phyloP scores from a whole-genome alignment of 64 coral and sea anemone genomes.

The Acropora tenuis region DNA sequence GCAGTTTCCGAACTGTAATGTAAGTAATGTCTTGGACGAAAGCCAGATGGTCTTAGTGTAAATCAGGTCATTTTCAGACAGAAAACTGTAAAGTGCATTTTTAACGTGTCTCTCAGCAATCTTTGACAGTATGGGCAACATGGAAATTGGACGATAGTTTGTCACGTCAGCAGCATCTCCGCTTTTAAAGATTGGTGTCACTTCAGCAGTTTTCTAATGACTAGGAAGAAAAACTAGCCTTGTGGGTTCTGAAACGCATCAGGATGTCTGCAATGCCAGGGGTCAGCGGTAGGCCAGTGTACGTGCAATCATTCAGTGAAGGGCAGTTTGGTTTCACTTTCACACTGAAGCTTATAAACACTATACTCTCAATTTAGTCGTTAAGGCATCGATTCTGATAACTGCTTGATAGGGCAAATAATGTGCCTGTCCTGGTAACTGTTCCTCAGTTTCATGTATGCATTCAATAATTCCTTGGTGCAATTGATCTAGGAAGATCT shows the following conservation, averaged over 20 bases:
- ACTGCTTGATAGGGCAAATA: conserved; percentile 65
- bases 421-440: conserved; percentile 20
- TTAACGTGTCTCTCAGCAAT: too few relatives aligned
- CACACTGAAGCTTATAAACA: conserved; percentile 25
- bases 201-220: too few relatives aligned
- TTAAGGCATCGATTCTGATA: conserved; percentile 51
- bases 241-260: conserved; percentile 71
- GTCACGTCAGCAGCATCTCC: too few relatives aligned
- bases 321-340: conserved; percentile 50
- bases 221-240: neutral
- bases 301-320: conserved; percentile 63
- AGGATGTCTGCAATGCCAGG: conserved; percentile 54
- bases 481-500: conserved; percentile 46
- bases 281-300: conserved; percentile 41
- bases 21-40: too few relatives aligned
- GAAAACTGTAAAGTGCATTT: too few relatives aligned
- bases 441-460: conserved; percentile 53
- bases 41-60: too few relatives aligned
- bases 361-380: conserved; percentile 59
- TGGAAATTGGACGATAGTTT: too few relatives aligned
- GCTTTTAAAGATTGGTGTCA: too few relatives aligned
- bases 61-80: too few relatives aligned
- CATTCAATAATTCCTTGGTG: conserved; percentile 49
- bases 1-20: too few relatives aligned
- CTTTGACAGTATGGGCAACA: too few relatives aligned